A percentile compares a stretch with the other conserved stretches of the same genome.
These are phyloP conservation scores for Pyrgus malvae DNA, from an alignment of 2,888 invertebrate genomes.

Conservation along the genomic window DNA sequence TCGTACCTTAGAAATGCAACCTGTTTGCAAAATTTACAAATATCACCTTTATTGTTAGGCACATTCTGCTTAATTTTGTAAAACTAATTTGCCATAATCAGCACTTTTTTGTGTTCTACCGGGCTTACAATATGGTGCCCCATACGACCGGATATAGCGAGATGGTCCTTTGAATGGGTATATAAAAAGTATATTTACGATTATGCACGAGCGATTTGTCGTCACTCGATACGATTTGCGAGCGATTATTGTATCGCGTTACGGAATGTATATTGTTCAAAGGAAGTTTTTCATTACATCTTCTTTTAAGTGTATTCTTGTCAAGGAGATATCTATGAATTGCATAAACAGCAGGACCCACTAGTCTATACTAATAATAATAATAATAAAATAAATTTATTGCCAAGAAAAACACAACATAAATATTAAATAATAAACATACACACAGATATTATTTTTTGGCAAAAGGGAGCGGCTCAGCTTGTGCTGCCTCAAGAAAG, in stretches of 20 bases:
- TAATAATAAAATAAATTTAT: no score
- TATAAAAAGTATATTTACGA: conserved; percentile 74
- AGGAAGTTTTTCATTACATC: conserved; percentile 12
- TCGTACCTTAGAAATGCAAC: conserved; percentile 71
- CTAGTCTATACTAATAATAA: no score
- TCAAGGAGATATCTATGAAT: neutral
- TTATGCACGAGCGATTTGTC: conserved; percentile 79
- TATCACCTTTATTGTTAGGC: conserved; percentile 43
- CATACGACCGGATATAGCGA: conserved; percentile 70
- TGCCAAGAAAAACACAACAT: no score
- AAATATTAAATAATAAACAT: no score
- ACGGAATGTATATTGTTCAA: conserved; percentile 39
- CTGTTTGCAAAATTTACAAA: conserved; percentile 42
- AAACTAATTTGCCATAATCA: conserved; percentile 53
- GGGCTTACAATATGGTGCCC: conserved; percentile 62
- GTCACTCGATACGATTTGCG: conserved; percentile 62
- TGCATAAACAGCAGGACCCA: no score
- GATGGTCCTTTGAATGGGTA: conserved; percentile 59
- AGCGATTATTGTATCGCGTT: conserved; percentile 72
- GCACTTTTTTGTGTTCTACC: conserved; percentile 61
- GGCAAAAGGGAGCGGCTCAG: no score
- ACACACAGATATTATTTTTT: no score
- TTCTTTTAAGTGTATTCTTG: conserved; percentile 1
- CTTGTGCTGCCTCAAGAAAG: no score
- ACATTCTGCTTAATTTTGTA: conserved; percentile 45